Conservation (phyloP, 2,113 vertebrate species). For the Trochalopteron elliotii region DNA sequence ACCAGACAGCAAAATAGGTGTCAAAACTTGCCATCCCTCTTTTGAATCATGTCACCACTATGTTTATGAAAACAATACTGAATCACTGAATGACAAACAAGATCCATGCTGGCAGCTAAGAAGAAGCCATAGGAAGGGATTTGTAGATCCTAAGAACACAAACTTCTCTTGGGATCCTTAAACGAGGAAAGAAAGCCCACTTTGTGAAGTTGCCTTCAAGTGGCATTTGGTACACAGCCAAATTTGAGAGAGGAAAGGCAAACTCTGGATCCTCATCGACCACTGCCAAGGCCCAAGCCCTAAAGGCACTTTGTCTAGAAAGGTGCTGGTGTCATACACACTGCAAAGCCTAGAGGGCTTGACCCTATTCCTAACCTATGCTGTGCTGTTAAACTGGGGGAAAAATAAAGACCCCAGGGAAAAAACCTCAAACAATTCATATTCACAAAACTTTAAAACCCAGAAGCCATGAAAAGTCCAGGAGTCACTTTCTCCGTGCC, state of each 20-base stretch:
- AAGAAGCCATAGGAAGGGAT: neutral
- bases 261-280: neutral
- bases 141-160: neutral
- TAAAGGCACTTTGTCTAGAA: neutral
- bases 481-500: neutral
- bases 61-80: neutral
- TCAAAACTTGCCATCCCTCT: neutral
- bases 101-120: neutral
- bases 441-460: neutral
- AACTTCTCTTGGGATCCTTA: neutral
- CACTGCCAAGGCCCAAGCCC: neutral
- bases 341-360: neutral
- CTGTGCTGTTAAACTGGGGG: neutral
- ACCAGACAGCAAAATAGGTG: neutral
- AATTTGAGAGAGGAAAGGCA: neutral
- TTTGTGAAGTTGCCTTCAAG: neutral
- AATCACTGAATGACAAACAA: neutral
- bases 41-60: neutral
- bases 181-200: neutral
- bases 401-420: neutral
- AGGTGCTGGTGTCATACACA: neutral
- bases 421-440: neutral
- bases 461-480: neutral
- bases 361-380: neutral
- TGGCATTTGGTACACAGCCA: accelerated